phyloP scores from a whole-genome alignment of 2,888 invertebrate genomes.

The Morinoia aosen region DNA sequence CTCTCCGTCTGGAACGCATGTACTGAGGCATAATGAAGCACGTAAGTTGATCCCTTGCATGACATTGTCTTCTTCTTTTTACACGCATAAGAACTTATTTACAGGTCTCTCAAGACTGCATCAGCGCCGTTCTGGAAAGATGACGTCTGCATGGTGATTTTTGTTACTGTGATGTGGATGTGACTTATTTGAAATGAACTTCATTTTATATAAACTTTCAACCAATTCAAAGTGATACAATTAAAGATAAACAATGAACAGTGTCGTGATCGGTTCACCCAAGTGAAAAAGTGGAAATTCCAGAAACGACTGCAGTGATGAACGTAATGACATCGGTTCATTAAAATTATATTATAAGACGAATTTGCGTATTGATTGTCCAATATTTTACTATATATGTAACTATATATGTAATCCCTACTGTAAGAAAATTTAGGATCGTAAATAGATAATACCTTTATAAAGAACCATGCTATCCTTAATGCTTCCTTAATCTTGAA shows the following conservation, averaged over 20 bases:
- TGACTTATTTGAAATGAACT: background rate
- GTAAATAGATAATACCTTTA: background rate
- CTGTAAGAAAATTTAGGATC: background rate
- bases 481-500: background rate
- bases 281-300: background rate
- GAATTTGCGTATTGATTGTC: background rate
- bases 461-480: background rate
- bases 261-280: background rate
- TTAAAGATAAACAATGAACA: background rate
- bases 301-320: background rate
- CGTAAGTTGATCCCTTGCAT: background rate
- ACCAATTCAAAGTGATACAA: background rate
- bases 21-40: constrained; percentile 10
- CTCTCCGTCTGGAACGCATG: constrained; percentile 29
- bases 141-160: background rate
- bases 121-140: background rate
- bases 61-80: background rate
- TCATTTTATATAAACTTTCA: background rate
- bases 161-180: background rate
- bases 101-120: background rate
- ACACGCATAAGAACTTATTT: background rate
- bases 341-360: background rate
- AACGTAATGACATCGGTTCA: background rate
- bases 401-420: background rate
- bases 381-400: background rate